Evolutionary conservation across 2,113 vertebrate genomes (phyloP).

Genomic region (Pseudopipra pipra): DNA sequence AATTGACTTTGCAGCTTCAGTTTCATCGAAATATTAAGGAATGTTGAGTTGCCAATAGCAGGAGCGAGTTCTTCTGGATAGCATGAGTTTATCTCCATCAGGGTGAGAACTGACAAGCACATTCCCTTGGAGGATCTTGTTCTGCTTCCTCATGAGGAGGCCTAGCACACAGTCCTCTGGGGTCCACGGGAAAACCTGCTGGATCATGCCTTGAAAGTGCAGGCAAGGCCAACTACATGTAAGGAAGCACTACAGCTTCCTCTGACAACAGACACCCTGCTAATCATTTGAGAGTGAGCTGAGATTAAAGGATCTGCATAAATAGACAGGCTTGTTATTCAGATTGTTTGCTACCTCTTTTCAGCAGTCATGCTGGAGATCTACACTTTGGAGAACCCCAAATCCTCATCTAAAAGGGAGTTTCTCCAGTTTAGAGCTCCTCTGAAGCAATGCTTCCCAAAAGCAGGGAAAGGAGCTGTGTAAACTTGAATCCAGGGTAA

Average conservation of each 20-base stretch:
- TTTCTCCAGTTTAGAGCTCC: not conserved
- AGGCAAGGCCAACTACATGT: not conserved
- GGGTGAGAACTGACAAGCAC: not conserved
- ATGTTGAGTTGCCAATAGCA: not conserved
- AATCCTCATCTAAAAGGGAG: not conserved
- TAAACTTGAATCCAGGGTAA: not conserved
- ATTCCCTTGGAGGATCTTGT: not conserved
- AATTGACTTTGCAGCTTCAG: not conserved
- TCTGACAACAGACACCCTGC: not conserved
- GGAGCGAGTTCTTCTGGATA: not conserved
- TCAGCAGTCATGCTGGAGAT: not conserved
- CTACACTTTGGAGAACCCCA: not conserved
- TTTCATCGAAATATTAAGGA: not conserved
- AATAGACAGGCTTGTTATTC: not conserved
- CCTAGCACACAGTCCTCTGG: not conserved
- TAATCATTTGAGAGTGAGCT: not conserved
- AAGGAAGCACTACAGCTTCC: not conserved
- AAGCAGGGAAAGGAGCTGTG: not conserved
- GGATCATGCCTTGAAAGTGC: not conserved
- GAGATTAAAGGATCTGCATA: not conserved
- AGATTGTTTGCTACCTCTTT: not conserved
- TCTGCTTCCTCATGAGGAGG: not conserved
- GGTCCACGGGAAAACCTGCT: fast-evolving
- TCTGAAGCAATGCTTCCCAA: not conserved
- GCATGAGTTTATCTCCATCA: not conserved